Percentiles rank a stretch among this genome's conserved stretches.
phyloP scores from a whole-genome alignment of 2,113 vertebrate species.

The Anser cygnoides region DNA sequence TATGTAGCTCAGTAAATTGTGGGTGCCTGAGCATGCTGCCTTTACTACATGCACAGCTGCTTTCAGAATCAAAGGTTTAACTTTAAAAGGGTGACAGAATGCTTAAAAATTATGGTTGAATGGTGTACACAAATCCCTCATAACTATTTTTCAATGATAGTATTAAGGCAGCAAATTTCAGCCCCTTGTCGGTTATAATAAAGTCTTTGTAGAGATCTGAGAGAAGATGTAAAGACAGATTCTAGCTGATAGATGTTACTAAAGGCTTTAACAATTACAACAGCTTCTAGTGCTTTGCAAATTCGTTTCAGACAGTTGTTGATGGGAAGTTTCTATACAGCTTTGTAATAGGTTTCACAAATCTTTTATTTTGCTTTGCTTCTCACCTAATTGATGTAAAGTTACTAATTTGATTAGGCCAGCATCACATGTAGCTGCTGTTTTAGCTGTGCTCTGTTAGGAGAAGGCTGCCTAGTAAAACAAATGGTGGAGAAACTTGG shows the following conservation, averaged over 20 bases:
- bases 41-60: background rate
- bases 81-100: background rate
- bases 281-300: background rate
- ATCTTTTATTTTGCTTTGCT: background rate
- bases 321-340: background rate
- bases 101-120: background rate
- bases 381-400: background rate
- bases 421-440: background rate
- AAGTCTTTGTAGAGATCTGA: background rate
- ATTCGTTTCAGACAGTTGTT: background rate
- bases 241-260: background rate
- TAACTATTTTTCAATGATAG: background rate
- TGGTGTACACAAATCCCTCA: background rate
- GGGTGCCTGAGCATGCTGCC: background rate
- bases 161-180: conserved; percentile 19
- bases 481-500: background rate
- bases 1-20: background rate
- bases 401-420: background rate
- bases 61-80: background rate
- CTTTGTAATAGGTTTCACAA: background rate
- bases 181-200: background rate
- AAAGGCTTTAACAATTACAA: background rate
- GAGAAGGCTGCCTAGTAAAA: background rate
- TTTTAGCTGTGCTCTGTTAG: background rate
- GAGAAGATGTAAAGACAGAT: background rate